Percentiles rank a stretch among this genome's conserved stretches.
Conservation (phyloP, 2,888 invertebrate genomes). For the Carabus problematicus region DNA sequence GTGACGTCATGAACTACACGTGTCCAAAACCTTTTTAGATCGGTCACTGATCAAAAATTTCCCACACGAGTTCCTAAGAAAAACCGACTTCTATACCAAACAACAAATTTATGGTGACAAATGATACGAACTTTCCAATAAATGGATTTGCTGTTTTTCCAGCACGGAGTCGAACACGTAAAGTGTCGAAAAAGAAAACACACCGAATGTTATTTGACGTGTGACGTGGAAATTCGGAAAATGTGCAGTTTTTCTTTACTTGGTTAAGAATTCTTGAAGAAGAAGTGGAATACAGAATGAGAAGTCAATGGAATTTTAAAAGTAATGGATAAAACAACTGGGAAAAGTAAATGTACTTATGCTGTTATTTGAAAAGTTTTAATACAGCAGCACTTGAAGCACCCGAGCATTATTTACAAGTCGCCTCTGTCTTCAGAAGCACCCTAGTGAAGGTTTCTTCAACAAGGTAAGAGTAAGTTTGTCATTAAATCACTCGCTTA, state of each 20-base stretch:
- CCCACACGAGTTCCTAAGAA: neutral
- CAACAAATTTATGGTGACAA: constrained; percentile 13
- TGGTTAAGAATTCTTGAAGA: neutral
- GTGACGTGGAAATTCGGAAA: neutral
- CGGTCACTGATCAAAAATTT: constrained; percentile 10
- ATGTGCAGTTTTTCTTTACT: constrained; percentile 10
- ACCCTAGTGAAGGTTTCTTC: constrained; percentile 5
- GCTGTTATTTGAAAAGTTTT: constrained; percentile 26
- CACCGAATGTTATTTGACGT: constrained; percentile 7
- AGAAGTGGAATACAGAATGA: neutral
- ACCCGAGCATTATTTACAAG: constrained; percentile 15
- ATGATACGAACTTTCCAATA: constrained; percentile 8
- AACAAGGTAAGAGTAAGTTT: constrained; percentile 20
- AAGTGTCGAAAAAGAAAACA: constrained; percentile 1
- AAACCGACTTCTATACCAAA: neutral
- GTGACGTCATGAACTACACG: neutral
- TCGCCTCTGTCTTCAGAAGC: constrained; percentile 7
- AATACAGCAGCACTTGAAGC: constrained; percentile 21
- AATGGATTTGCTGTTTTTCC: constrained; percentile 22
- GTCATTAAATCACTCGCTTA: constrained; percentile 24
- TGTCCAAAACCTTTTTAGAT: neutral
- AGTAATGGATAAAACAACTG: neutral
- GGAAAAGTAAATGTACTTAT: neutral
- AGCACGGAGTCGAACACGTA: neutral
- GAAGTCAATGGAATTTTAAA: neutral